Percentiles rank a stretch among this genome's conserved stretches.
Conservation (phyloP, 2,888 invertebrate species). For the Deilephila porcellus region DNA sequence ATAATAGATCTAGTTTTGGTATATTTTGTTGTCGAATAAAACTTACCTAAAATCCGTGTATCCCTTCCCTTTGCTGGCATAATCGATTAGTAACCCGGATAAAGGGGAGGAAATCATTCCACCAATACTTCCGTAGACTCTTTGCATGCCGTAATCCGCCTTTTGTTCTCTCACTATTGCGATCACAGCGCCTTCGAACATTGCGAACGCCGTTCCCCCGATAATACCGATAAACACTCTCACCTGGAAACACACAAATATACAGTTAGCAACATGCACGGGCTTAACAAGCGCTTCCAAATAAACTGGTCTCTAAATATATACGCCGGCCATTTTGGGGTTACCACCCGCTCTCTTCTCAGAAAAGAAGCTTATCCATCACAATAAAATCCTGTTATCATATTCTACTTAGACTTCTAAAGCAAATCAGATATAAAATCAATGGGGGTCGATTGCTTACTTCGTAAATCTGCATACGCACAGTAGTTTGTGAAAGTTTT, state of each 20-base stretch:
- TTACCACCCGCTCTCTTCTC: too few relatives aligned
- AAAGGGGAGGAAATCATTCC: constrained; percentile 92
- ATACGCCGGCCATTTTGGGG: too few relatives aligned
- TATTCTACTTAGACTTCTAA: too few relatives aligned
- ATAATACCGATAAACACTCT: constrained; percentile 87
- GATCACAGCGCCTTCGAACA: constrained; percentile 92
- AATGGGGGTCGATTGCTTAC: too few relatives aligned
- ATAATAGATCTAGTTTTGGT: too few relatives aligned
- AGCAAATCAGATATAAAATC: too few relatives aligned
- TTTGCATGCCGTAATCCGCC: constrained; percentile 91
- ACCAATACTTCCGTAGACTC: constrained; percentile 90
- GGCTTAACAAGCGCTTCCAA: neutral
- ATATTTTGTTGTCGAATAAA: too few relatives aligned
- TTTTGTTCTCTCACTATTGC: constrained; percentile 90
- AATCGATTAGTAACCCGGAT: constrained; percentile 90
- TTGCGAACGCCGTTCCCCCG: constrained; percentile 90
- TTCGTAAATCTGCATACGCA: neutral
- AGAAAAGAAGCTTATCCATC: too few relatives aligned
- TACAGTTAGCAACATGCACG: neutral
- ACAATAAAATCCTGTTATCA: too few relatives aligned
- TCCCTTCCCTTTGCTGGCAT: constrained; percentile 87
- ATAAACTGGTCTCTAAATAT: too few relatives aligned
- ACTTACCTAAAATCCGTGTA: constrained; percentile 89
- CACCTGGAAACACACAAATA: constrained; percentile 58
- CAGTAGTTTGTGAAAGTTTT: neutral